phyloP scores from a whole-genome alignment of 2,113 vertebrate genomes.

The Lasiurus cinereus region DNA sequence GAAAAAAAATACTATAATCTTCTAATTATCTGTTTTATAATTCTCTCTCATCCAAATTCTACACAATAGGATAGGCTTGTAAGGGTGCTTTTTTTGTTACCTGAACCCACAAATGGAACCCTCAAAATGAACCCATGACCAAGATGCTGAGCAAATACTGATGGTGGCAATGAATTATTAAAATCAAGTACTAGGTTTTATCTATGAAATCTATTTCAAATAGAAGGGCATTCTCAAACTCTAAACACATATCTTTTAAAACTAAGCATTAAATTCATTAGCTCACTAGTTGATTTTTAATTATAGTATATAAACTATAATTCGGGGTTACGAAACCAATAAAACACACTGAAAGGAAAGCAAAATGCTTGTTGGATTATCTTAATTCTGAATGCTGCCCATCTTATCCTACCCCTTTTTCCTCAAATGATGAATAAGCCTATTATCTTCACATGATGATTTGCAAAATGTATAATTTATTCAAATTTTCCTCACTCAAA shows the following conservation, averaged over 20 bases:
- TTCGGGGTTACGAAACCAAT: constrained; percentile 23
- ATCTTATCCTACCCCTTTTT: constrained; percentile 1
- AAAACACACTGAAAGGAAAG: constrained; percentile 31
- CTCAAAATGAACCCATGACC: background rate
- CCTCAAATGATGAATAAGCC: constrained; percentile 20
- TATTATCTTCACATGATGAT: constrained; percentile 53
- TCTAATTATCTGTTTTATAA: constrained; percentile 44
- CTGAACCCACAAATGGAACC: background rate
- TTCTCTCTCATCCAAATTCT: constrained; percentile 41
- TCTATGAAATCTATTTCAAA: constrained; percentile 14
- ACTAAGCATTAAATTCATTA: constrained; percentile 60
- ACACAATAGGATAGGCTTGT: background rate
- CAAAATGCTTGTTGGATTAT: constrained; percentile 21
- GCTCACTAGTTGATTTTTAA: constrained; percentile 17
- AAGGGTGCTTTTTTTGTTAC: constrained; percentile 23
- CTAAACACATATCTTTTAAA: constrained; percentile 18
- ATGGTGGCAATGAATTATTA: background rate
- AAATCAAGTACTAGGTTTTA: constrained; percentile 51
- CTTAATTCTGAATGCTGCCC: constrained; percentile 10
- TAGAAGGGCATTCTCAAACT: constrained; percentile 32
- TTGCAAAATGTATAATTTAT: background rate
- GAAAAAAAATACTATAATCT: background rate
- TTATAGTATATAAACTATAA: constrained; percentile 45
- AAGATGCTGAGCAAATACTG: constrained; percentile 47
- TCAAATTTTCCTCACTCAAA: constrained; percentile 52